phyloP scores from a whole-genome alignment of 2,888 invertebrate species.

The Cephus pulcher region DNA sequence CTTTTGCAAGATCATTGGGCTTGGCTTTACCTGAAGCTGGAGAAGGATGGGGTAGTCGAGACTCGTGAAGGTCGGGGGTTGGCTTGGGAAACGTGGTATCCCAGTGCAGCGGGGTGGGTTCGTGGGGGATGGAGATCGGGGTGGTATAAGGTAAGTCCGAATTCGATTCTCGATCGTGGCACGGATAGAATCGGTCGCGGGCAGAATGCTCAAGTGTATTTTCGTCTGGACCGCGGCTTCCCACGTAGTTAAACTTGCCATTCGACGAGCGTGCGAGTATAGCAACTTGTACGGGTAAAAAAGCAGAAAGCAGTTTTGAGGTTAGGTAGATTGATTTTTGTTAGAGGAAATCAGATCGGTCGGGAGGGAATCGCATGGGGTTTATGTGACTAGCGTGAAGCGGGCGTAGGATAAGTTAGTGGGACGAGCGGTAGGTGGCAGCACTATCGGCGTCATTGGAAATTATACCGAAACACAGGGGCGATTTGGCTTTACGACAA shows the following conservation, averaged over 20 bases:
- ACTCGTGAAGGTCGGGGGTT: not conserved
- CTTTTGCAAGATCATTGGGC: constrained; percentile 29
- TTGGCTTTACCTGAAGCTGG: not conserved
- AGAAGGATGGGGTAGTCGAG: not conserved
- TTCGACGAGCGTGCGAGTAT: constrained; percentile 9
- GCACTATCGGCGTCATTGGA: not conserved
- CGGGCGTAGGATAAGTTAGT: not conserved
- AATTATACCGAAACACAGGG: not conserved
- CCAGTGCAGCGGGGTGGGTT: constrained; percentile 23
- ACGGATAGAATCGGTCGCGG: constrained; percentile 28
- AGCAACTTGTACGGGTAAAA: not conserved
- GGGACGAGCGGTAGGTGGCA: not conserved
- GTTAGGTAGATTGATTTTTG: not conserved
- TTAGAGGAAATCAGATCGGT: not conserved
- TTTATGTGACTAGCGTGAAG: not conserved
- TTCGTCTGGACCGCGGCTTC: constrained; percentile 25
- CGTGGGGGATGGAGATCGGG: constrained; percentile 13
- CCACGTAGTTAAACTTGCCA: constrained; percentile 20
- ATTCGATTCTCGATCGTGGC: constrained; percentile 45
- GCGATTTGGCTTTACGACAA: not conserved
- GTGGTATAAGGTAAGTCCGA: constrained; percentile 31
- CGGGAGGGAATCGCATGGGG: not conserved
- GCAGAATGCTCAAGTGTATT: constrained; percentile 40
- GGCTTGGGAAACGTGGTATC: constrained; percentile 16
- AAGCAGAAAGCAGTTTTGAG: not conserved